These are phyloP conservation scores for Nymphicus hollandicus DNA, from an alignment of 2,113 vertebrate species.

Conservation along the genomic window DNA sequence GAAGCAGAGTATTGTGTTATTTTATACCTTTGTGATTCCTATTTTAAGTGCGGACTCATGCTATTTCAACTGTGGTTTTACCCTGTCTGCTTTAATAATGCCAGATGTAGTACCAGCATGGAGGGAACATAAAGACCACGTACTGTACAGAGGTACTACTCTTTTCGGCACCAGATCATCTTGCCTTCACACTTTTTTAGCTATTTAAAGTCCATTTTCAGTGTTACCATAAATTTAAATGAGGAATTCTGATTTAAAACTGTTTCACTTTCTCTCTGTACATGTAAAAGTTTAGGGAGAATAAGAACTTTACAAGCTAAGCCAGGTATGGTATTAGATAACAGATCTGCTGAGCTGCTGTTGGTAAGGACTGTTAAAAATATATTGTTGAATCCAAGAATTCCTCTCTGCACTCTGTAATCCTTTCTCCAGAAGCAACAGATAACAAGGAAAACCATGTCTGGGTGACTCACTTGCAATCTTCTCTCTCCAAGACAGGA, in stretches of 20 bases:
- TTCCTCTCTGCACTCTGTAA: not conserved
- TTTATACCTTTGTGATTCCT: not conserved
- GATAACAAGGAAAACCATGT: not conserved
- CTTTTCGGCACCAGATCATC: not conserved
- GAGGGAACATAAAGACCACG: not conserved
- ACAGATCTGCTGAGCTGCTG: not conserved
- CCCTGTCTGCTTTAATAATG: not conserved
- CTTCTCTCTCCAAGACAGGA: not conserved
- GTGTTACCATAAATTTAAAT: not conserved
- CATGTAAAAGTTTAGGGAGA: not conserved
- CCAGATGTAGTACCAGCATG: not conserved
- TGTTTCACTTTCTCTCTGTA: not conserved
- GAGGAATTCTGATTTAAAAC: not conserved
- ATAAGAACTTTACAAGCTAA: not conserved
- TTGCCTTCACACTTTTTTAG: not conserved
- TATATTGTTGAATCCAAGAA: not conserved
- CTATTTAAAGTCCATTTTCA: not conserved
- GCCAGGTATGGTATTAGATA: not conserved
- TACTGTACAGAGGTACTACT: not conserved
- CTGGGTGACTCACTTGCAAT: not conserved
- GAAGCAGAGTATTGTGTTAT: not conserved
- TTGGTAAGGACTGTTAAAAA: not conserved
- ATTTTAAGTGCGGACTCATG: accelerated
- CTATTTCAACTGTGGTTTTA: not conserved
- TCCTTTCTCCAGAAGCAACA: not conserved